These are phyloP conservation scores for Argynnis bischoffii DNA, from an alignment of 2,888 invertebrate species.

Conservation along the genomic window DNA sequence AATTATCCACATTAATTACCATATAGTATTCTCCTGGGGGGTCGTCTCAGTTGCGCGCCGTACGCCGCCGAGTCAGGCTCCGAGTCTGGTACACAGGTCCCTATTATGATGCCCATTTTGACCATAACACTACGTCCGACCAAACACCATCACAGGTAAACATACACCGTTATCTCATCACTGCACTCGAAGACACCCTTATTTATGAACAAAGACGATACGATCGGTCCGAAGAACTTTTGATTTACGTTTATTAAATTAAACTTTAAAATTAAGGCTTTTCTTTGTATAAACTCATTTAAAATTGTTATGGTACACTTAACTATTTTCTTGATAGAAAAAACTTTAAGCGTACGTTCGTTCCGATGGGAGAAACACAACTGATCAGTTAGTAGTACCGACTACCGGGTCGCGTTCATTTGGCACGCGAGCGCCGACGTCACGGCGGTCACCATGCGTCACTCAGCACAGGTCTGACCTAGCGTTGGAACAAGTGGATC, in stretches of 20 bases:
- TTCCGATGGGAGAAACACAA: slow-evolving; percentile 25
- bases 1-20: slow-evolving; percentile 51
- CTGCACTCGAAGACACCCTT: not conserved
- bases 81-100: slow-evolving; percentile 87
- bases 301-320: slow-evolving; percentile 39
- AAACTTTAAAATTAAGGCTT: not conserved
- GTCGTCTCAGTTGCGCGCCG: slow-evolving; percentile 67
- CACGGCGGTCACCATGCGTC: slow-evolving; percentile 46
- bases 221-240: too few relatives aligned
- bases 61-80: slow-evolving; percentile 81
- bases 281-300: not conserved
- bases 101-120: slow-evolving; percentile 87
- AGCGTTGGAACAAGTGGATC: slow-evolving; percentile 17
- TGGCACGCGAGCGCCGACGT: slow-evolving; percentile 49
- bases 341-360: slow-evolving; percentile 34
- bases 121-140: slow-evolving; percentile 51
- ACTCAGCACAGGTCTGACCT: slow-evolving; percentile 39
- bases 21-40: slow-evolving; percentile 73
- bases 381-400: slow-evolving; percentile 27
- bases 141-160: slow-evolving; percentile 40
- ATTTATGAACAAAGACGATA: not conserved
- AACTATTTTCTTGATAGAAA: slow-evolving; percentile 28
- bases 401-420: slow-evolving; percentile 20
- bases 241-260: too few relatives aligned
- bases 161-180: not conserved